Evolutionary conservation across 2,888 invertebrate species (phyloP).

Genomic region (Synergus laeviventris): DNA sequence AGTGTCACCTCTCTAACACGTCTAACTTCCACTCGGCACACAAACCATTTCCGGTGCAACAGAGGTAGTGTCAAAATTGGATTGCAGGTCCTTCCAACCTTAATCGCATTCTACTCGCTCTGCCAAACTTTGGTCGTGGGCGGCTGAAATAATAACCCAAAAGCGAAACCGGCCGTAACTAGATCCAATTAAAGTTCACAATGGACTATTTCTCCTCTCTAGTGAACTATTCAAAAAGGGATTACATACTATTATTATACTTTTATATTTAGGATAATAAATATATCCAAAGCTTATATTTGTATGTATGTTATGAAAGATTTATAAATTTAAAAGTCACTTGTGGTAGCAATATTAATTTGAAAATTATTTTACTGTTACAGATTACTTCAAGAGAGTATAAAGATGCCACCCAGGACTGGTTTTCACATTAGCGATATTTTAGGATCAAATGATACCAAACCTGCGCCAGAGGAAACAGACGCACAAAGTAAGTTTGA

Average conservation of each 20-base stretch:
- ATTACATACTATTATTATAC: background rate
- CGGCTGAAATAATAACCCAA: slow-evolving; percentile 34
- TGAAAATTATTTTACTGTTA: slow-evolving; percentile 66
- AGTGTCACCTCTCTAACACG: slow-evolving; percentile 26
- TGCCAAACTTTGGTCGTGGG: slow-evolving; percentile 25
- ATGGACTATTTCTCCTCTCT: background rate
- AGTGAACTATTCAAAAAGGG: background rate
- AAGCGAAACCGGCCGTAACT: slow-evolving; percentile 20
- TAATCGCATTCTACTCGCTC: slow-evolving; percentile 37
- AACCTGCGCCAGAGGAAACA: slow-evolving; percentile 67
- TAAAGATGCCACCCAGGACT: slow-evolving; percentile 87
- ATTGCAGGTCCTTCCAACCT: slow-evolving; percentile 45
- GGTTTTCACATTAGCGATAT: slow-evolving; percentile 97
- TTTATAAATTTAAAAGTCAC: background rate
- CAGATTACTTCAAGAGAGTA: slow-evolving; percentile 86
- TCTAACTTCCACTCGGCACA: slow-evolving; percentile 19
- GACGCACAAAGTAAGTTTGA: slow-evolving; percentile 67
- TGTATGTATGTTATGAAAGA: background rate
- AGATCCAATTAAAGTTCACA: slow-evolving; percentile 25
- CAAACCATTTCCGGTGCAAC: slow-evolving; percentile 48
- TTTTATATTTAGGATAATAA: background rate
- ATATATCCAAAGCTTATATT: background rate
- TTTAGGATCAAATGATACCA: slow-evolving; percentile 88
- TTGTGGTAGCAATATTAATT: background rate
- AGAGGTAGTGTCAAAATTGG: slow-evolving; percentile 46